phyloP scores from a whole-genome alignment of 1,140 invertebrate species.

The Macrobrachium rosenbergii region DNA sequence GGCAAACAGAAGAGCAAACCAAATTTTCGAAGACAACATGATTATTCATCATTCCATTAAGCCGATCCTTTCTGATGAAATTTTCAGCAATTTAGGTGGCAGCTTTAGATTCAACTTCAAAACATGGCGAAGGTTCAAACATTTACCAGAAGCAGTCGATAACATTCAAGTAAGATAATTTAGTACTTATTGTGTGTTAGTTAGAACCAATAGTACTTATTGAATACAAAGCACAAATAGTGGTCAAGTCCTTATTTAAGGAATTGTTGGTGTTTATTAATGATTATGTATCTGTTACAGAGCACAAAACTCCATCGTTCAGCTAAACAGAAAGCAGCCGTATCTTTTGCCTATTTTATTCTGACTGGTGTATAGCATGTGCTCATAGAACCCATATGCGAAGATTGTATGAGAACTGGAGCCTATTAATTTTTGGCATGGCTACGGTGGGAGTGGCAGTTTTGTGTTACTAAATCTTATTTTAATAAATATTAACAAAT shows the following conservation, averaged over 20 bases:
- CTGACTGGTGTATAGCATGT: slow-evolving; percentile 94
- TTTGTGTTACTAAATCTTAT: not conserved
- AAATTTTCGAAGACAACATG: slow-evolving; percentile 76
- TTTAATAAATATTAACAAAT: too few relatives aligned
- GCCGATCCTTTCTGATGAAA: slow-evolving; percentile 62
- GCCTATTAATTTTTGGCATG: slow-evolving; percentile 74
- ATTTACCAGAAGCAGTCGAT: slow-evolving; percentile 82
- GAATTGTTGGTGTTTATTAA: not conserved
- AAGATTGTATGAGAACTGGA: slow-evolving; percentile 87
- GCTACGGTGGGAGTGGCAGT: slow-evolving; percentile 52
- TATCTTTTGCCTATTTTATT: slow-evolving; percentile 90
- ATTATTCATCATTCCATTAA: slow-evolving; percentile 73
- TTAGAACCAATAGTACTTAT: not conserved
- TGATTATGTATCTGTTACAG: slow-evolving; percentile 72
- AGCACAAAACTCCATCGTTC: slow-evolving; percentile 86
- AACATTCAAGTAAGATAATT: slow-evolving; percentile 79
- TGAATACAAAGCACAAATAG: too few relatives aligned
- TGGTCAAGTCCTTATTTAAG: too few relatives aligned
- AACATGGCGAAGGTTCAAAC: slow-evolving; percentile 67
- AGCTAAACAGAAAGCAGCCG: slow-evolving; percentile 84
- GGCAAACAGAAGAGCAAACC: slow-evolving; percentile 87
- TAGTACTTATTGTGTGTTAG: slow-evolving; percentile 22
- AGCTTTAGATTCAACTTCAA: slow-evolving; percentile 70
- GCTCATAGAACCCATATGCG: slow-evolving; percentile 84
- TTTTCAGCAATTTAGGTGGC: slow-evolving; percentile 66